Base-by-base conservation (phyloP, 1,140 invertebrate genomes). In the Ceratina japonica region DNA sequence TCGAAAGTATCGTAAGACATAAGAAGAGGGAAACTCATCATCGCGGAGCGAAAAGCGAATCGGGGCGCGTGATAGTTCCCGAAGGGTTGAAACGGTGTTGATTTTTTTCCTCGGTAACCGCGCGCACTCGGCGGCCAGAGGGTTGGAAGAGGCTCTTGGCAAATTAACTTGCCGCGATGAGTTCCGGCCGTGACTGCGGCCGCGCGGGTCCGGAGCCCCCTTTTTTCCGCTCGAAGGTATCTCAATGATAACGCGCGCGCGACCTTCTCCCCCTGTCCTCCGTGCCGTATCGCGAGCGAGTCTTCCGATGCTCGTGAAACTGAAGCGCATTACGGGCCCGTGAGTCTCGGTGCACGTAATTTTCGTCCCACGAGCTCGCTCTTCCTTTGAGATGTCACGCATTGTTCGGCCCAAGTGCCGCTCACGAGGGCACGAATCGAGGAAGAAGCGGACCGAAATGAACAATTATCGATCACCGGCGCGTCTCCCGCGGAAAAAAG, bases 121-220 rank as follows among this genome's bases (percentile, higher is more conserved):
- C 12, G 27, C 27, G 51, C 68, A 20, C 24, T 2, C 0, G 49
- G 8, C 3, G 18, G 51, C 22, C 16, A 31, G 16, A 31, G 49
- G 49, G 64, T 63, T 44, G n/a, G 58, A 52, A 70, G 71, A 44
- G 82, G 27, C 69, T 59, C 64, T 83, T 79, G 58, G 56, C 58
- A 65, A 83, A 83, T 83, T 83, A 83, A 83, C 76, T 83, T 83
- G 77, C 71, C 61, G 56, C 52, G n/a, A 64, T 69, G 59, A 66
- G 51, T 59, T 52, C 22, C 51, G 71, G 10, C 20, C 52, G 63
- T 72, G 56, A 71, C 18, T 63, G 80, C 75, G 27, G 27, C 27
- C 27, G 64, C 66, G 49, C 12, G 18, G 65, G 54, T 58, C 56
- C 66, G 18, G 44, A 56, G 37, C 52, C 61, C 59, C 58, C 20